Base-by-base conservation (phyloP, 2,113 vertebrate genomes). In the Phasianus colchicus region DNA sequence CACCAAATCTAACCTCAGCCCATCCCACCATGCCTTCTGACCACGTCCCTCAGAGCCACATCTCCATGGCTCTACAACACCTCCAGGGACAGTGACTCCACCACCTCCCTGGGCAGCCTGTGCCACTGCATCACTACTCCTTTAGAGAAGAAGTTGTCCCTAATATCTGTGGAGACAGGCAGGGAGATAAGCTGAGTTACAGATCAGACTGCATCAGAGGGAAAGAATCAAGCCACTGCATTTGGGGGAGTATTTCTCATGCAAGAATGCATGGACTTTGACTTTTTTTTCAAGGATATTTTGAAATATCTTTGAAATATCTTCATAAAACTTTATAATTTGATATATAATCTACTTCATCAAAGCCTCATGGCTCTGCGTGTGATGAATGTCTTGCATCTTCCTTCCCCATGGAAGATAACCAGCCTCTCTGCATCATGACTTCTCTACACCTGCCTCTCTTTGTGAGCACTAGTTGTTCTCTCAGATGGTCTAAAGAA, bases 341-440 rank as follows among this genome's bases (percentile, higher is more conserved):
- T 47, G n/a, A 9, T 8, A 8, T 24, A 3, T 20, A 27, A 36
- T 48, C 11, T 30, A 45, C 42, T 77, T 60, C 50, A 34, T 12
- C 77, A 58, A 71, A 38, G 6, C 21, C 4, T 52, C 38, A 40
- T 70, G 42, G 11, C 13, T 40, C 29, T 16, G 6, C 12, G 34
- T 0, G 0, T 1, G 1, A 42, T 48, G 13, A 73, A 55, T 78
- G 61, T 47, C 40, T 61, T 8, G 20, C 42, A 47, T 36, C 38
- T 61, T 66, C 11, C 24, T 66, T 66, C 29, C 38, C n/a, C 45
- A 11, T 27, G 47, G 52, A 73, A 47, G 38, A 12, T 18, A 48
- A 55, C 3, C 18, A 63, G 34, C 45, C 15, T 55, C 29, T 30
- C 52, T 55, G 11, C 27, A 30, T 55, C 48, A 13, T 24, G 11